Evolutionary conservation across 1,140 invertebrate species (phyloP), one percentile per base, ranked within the genome.

Genomic region (Leptestheria dahalacensis): DNA sequence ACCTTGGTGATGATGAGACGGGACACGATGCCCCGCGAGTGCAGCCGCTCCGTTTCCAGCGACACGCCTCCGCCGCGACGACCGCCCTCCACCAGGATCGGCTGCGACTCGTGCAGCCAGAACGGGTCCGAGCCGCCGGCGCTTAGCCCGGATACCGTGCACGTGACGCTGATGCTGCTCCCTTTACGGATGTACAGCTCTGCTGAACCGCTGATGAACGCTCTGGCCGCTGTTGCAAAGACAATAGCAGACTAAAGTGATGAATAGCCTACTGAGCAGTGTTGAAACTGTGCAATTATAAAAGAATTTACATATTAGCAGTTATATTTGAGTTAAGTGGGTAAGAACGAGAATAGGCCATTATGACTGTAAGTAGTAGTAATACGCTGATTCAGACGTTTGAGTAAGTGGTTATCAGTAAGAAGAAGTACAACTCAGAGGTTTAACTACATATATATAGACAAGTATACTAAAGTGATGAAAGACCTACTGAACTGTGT

Each of bases 21-120:
- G 72, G 87, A 91, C 48, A 87, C 90, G 28, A 88, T 91, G 15
- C 86, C 86, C 6, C 81, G 15, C 41, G 26, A 78, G 65, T 88
- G 86, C 2, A 86, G 89, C 74, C 91, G 91, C 73, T 92, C 89
- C 1, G 89, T 92, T 73, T 92, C 88, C 65, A 94, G 76, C 68
- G 84, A 88, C 68, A 94, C 88, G 11, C 88, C 88, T 25, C 66
- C 51, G 59, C 26, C 68, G 72, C 91, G 91, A 83, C 79, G 62
- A 59, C 86, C 81, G 26, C 86, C 89, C 72, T 90, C 86, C 69
- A 90, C 90, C 72, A 90, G 86, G 6, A 91, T 41, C 33, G 33
- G 33, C 33, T 15, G 77, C 29, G 76, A 78, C 26, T 86, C 86
- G 67, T 90, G 86, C 69, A 88, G 88, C 86, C 86, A 89, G 63